Base-by-base conservation (phyloP, 2,797 vertebrate genomes). In the Phoxinus dragarum region DNA sequence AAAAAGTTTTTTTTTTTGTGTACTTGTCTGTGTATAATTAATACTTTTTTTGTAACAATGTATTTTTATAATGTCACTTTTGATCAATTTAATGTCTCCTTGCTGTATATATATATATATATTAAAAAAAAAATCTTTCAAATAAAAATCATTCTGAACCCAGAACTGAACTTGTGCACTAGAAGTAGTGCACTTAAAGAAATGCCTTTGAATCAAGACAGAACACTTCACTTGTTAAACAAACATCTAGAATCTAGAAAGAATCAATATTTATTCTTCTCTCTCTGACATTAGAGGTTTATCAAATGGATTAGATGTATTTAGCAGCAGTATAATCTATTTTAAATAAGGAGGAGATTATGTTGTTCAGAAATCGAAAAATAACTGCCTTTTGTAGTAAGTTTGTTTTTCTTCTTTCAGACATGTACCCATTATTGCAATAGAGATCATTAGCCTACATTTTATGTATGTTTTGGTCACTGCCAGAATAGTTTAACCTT, bases 161-260 rank as follows among this genome's bases (percentile, higher is more conserved):
- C 21, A 59, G 54, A 56, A 23, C 54, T 56, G 21, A 77, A 59
- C 73, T 3, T 75, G 38, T 59, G 36, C 59, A 27, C 4, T 9
- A 12, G 49, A 52, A 38, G 72, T 49, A 8, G 52, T 54, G 6
- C 12, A 27, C 54, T 42, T 42, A n/a, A 77, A 77, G 14, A 34
- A 66, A 14, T 42, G n/a, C 7, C 16, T n/a, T 61, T 61, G 75
- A 77, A 17, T 42, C 19, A 38, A 34, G 19, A 38, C 5, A 6
- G 23, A 61, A 78, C 34, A 59, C n/a, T 31, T 79, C 4, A 64
- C 1, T 44, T 79, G 56, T 79, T 31, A 67, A 49, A 12, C n/a
- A 67, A 80, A 49, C 72, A 16, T 49, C 27, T 27, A 27, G 27
- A 27, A 71, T 80, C 59, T n/a, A 80, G 27, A 80, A 80, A 80